Evolutionary conservation across 2,113 vertebrate species (phyloP).

Genomic region (Elachura formosa): DNA sequence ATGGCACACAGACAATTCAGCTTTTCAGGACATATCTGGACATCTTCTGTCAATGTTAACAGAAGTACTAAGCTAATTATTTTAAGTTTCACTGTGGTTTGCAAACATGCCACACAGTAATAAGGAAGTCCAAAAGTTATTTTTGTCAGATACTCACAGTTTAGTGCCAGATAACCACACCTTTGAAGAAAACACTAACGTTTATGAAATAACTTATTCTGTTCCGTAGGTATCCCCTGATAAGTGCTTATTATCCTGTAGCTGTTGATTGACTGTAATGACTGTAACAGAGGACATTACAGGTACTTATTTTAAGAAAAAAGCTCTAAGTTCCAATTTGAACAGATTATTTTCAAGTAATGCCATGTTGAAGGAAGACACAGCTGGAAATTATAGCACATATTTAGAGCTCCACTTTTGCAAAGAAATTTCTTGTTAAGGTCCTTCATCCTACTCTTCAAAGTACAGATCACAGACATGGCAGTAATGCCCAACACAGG

Average conservation of each 20-base stretch:
- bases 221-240: not conserved
- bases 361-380: not conserved
- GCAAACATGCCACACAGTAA: not conserved
- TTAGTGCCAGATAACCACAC: not conserved
- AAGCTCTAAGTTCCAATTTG: not conserved
- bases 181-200: not conserved
- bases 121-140: not conserved
- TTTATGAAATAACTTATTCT: not conserved
- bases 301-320: not conserved
- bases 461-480: not conserved
- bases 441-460: not conserved
- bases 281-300: not conserved
- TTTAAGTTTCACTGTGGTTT: not conserved
- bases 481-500: not conserved
- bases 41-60: not conserved
- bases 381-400: not conserved
- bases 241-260: not conserved
- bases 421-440: not conserved
- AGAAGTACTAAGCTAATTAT: not conserved
- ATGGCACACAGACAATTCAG: slow-evolving; percentile 8
- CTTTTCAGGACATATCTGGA: not conserved
- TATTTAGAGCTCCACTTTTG: not conserved
- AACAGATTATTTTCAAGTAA: not conserved
- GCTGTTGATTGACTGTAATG: rapidly evolving
- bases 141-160: not conserved